A percentile compares a stretch with the other conserved stretches of the same genome.
These are phyloP conservation scores for Pipistrellus pygmaeus DNA, from an alignment of 2,797 vertebrate species.

Conservation along the genomic window DNA sequence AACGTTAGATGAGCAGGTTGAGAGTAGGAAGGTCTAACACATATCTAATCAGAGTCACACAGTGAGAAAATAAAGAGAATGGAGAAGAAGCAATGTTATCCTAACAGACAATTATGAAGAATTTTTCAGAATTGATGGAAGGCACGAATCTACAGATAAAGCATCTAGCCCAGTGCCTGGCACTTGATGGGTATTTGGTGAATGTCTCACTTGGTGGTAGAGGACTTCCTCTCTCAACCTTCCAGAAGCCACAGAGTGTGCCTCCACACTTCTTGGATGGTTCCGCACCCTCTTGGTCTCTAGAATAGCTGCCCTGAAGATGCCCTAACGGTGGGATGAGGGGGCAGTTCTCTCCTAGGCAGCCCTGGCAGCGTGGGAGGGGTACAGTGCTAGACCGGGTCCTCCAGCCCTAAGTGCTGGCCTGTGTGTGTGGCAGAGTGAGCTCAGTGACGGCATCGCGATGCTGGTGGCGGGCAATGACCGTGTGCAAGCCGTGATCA, in stretches of 20 bases:
- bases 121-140: neutral
- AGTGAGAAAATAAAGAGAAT: neutral
- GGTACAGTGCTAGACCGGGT: neutral
- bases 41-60: neutral
- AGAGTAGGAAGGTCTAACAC: neutral
- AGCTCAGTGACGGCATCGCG: slow-evolving; percentile 94
- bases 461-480: slow-evolving; percentile 94
- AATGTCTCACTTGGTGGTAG: neutral
- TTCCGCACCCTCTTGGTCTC: neutral
- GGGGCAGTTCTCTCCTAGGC: neutral
- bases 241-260: neutral
- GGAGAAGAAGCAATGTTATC: neutral
- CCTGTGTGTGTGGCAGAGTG: slow-evolving; percentile 86
- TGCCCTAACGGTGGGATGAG: neutral
- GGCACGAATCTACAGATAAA: neutral
- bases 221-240: neutral
- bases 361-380: neutral
- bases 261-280: neutral
- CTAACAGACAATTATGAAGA: neutral
- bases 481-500: slow-evolving; percentile 93
- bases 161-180: neutral
- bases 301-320: neutral
- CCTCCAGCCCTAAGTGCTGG: slow-evolving; percentile 22
- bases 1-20: neutral
- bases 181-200: neutral